phyloP scores from a whole-genome alignment of 2,888 invertebrate species.

The Fragum sueziense region DNA sequence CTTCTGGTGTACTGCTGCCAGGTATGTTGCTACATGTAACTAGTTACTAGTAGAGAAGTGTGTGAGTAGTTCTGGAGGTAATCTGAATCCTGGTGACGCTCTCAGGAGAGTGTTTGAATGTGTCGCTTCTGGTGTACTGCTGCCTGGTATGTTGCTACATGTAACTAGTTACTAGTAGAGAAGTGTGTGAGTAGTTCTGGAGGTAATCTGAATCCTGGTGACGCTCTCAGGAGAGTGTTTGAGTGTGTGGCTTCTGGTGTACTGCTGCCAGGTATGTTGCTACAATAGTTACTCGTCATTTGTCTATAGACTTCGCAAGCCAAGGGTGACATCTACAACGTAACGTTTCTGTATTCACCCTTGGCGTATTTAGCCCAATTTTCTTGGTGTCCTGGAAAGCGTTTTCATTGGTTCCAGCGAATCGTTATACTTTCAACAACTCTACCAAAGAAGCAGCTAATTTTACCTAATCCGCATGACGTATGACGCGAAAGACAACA shows the following conservation, averaged over 20 bases:
- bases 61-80: constrained; percentile 91
- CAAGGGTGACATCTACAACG: no score
- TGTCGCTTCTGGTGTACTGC: constrained; percentile 92
- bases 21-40: constrained; percentile 83
- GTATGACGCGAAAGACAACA: no score
- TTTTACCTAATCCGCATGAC: no score
- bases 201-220: constrained; percentile 91
- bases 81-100: constrained; percentile 95
- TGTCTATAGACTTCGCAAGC: no score
- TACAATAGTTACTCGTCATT: no score
- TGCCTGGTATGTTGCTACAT: constrained; percentile 86
- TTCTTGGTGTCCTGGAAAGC: no score
- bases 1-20: constrained; percentile 93
- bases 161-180: constrained; percentile 95
- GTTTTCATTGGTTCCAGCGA: no score
- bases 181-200: constrained; percentile 96
- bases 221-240: constrained; percentile 96
- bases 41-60: constrained; percentile 97
- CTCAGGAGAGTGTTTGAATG: constrained; percentile 97
- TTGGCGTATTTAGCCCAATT: no score
- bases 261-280: constrained; percentile 86
- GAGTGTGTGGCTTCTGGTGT: constrained; percentile 97
- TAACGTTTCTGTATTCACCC: no score
- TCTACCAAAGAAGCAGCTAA: no score
- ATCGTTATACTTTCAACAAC: no score